Base-by-base conservation (phyloP, 2,797 vertebrate species). In the Pangasius djambal region DNA sequence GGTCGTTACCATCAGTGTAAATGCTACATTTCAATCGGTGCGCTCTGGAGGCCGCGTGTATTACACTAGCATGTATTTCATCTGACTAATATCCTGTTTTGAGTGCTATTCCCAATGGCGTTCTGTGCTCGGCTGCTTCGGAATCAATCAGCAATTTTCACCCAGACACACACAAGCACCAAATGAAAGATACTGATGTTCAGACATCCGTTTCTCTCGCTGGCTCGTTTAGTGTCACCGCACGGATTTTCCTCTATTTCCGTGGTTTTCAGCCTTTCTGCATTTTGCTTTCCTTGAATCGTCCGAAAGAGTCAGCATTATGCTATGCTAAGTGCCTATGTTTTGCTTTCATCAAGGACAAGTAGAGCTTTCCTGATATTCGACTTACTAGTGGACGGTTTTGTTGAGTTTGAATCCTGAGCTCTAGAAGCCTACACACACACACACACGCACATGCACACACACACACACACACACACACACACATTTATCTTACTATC, bases 31-130 rank as follows among this genome's bases (percentile, higher is more conserved):
- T 87, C 86, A 37, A 48, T 79, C 57, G 8, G 37, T 22, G 59
- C 15, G 6, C 85, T 87, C 37, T 72, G 31, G 82, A 52, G 65
- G 18, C 34, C 31, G 52, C 22, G 34, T 63, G 16, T 67, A 9
- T 83, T 89, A 52, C n/a, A 75, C 57, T 34, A 18, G 67, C 12
- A 37, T 89, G 48, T 79, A 22, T 69, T 83, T 83, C 44, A 25
- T 83, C 78, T 55, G 44, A 89, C 69, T 89, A 83, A 89, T 89
- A 78, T 87, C 61, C 81, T 78, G 86, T 84, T 78, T 52, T n/a
- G 28, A 78, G 40, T 20, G 5, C 28, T 84, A 40, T 78, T 78
- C 61, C 59, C 83, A 5, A n/a, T 12, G 22, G 86, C 52, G 44
- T 63, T 69, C 83, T 28, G 72, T 70, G 72, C 79, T 61, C 55